Evolutionary conservation across 2,113 vertebrate genomes (phyloP).

Genomic region (Hydrochoerus hydrochaeris): DNA sequence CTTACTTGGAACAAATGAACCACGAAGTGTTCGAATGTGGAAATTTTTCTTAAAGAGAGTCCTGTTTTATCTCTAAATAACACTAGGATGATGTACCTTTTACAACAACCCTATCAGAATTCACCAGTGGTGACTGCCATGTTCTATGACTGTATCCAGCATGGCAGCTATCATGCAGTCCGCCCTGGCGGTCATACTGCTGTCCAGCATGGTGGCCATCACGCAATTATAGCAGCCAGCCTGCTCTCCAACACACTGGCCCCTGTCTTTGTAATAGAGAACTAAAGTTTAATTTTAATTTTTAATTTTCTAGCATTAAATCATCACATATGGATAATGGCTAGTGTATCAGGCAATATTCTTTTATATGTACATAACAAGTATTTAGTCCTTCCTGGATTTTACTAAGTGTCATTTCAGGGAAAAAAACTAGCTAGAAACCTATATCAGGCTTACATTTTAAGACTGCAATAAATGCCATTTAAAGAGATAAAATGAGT

Average conservation of each 20-base stretch:
- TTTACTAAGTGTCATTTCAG: neutral
- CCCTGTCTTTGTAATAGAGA: neutral
- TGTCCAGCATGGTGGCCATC: neutral
- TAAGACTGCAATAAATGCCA: neutral
- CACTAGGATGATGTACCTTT: neutral
- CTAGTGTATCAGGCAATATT: neutral
- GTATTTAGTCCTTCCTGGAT: neutral
- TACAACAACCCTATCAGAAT: too few relatives aligned
- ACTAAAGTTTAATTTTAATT: neutral
- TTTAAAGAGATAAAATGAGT: neutral
- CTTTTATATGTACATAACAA: neutral
- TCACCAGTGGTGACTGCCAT: accelerated
- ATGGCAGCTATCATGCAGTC: accelerated
- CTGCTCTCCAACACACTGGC: accelerated
- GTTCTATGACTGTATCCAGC: neutral
- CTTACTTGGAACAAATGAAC: neutral
- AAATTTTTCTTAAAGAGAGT: neutral
- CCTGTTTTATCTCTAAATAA: neutral
- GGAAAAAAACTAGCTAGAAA: neutral
- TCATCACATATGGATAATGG: neutral
- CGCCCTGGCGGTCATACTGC: accelerated
- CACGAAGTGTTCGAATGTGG: accelerated
- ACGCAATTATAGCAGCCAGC: accelerated
- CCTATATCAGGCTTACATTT: neutral
- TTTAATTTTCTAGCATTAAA: neutral